Percentiles rank a stretch among this genome's conserved stretches.
phyloP scores from a whole-genome alignment of 2,888 invertebrate genomes.

The Phengaris arion region DNA sequence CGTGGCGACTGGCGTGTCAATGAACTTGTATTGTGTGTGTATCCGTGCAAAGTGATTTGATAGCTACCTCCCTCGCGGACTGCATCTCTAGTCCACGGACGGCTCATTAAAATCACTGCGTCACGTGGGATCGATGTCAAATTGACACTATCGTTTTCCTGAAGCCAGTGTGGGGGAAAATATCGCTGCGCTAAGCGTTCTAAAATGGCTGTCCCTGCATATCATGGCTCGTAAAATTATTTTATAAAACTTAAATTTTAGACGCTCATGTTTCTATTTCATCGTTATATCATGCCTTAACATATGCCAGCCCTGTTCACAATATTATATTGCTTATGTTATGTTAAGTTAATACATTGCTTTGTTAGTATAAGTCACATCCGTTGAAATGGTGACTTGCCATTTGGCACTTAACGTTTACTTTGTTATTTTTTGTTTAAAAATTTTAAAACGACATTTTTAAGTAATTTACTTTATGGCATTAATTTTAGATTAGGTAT shows the following conservation, averaged over 20 bases:
- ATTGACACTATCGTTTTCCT: slow-evolving; percentile 79
- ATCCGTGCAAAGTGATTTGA: slow-evolving; percentile 81
- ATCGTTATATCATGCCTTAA: slow-evolving; percentile 50
- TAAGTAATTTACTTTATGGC: background rate
- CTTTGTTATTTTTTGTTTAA: background rate
- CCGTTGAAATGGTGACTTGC: slow-evolving; percentile 84
- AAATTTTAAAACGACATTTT: background rate
- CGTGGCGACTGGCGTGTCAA: slow-evolving; percentile 81
- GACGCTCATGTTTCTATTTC: slow-evolving; percentile 45
- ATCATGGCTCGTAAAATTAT: slow-evolving; percentile 64
- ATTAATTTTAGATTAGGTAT: background rate
- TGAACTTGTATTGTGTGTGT: slow-evolving; percentile 81
- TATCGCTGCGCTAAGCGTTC: slow-evolving; percentile 78
- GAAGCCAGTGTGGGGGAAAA: slow-evolving; percentile 76
- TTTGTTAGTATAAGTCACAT: slow-evolving; percentile 73
- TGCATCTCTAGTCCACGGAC: slow-evolving; percentile 81
- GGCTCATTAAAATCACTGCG: slow-evolving; percentile 85
- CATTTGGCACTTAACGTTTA: slow-evolving; percentile 48
- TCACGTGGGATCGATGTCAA: slow-evolving; percentile 87
- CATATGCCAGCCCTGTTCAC: slow-evolving; percentile 50
- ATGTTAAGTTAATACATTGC: slow-evolving; percentile 56
- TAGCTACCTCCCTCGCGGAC: slow-evolving; percentile 83
- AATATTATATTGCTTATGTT: slow-evolving; percentile 49
- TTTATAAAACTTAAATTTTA: slow-evolving; percentile 53
- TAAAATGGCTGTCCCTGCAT: slow-evolving; percentile 77